These are phyloP conservation scores for Nymphalis urticae DNA, from an alignment of 2,888 invertebrate species.

Conservation along the genomic window DNA sequence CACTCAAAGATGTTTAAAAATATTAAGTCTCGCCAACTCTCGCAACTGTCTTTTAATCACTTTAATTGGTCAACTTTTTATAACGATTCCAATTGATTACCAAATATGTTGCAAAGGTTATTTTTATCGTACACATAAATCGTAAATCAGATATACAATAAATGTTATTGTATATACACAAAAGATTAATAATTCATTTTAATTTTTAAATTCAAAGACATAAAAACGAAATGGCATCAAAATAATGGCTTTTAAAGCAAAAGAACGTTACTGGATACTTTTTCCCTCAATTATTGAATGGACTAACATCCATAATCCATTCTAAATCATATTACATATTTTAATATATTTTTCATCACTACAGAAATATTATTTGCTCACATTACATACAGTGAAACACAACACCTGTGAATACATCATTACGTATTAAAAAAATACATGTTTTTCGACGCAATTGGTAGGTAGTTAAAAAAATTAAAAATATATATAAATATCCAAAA, in stretches of 20 bases:
- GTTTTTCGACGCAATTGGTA: too few relatives aligned
- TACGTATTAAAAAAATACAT: background rate
- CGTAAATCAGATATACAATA: background rate
- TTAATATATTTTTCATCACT: background rate
- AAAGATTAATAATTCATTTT: too few relatives aligned
- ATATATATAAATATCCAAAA: too few relatives aligned
- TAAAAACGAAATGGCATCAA: background rate
- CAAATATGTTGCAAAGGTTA: slow-evolving; percentile 16
- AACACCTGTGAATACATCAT: background rate
- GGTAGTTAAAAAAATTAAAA: too few relatives aligned
- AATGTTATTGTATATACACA: too few relatives aligned
- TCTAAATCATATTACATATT: too few relatives aligned
- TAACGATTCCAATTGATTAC: slow-evolving; percentile 15
- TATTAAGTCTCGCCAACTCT: background rate
- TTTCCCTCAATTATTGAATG: too few relatives aligned
- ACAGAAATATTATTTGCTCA: background rate
- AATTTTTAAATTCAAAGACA: background rate
- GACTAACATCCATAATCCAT: too few relatives aligned
- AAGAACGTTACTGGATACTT: too few relatives aligned
- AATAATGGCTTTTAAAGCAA: too few relatives aligned
- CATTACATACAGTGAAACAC: background rate
- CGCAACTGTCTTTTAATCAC: slow-evolving; percentile 1
- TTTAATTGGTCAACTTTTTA: slow-evolving; percentile 20
- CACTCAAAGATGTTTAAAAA: background rate
- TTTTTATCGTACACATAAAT: background rate